These are phyloP conservation scores for Drosophila fuyamai DNA, from an alignment of 1,140 invertebrate genomes.

Conservation along the genomic window DNA sequence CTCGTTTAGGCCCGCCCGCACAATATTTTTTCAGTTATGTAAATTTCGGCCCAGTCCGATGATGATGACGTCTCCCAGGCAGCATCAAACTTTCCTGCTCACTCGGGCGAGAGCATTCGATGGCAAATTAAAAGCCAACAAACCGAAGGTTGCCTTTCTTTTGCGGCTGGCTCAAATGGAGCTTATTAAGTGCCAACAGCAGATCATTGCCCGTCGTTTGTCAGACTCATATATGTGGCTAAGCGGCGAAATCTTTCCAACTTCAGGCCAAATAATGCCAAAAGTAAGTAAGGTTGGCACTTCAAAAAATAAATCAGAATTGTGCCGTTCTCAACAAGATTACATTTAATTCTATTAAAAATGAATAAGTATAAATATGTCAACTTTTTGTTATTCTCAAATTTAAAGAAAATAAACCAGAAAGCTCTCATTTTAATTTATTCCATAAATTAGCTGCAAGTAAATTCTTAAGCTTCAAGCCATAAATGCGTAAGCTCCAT, in stretches of 20 bases:
- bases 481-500: background rate
- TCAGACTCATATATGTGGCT: conserved; percentile 15
- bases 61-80: conserved; percentile 15
- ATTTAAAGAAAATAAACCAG: background rate
- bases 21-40: conserved; percentile 63
- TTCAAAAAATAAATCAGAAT: background rate
- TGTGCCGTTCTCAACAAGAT: too few species aligned
- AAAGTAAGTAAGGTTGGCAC: conserved; percentile 5
- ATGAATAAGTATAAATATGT: background rate
- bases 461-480: background rate
- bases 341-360: background rate
- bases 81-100: conserved; percentile 29
- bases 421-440: too few species aligned
- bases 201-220: conserved; percentile 42
- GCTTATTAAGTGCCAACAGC: conserved; percentile 51
- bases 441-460: background rate
- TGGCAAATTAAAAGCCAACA: conserved; percentile 54
- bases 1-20: conserved; percentile 48
- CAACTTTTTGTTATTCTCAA: background rate
- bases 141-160: conserved; percentile 33
- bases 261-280: background rate
- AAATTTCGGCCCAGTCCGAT: conserved; percentile 42
- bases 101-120: conserved; percentile 38
- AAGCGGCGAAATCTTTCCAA: background rate
- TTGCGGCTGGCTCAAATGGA: conserved; percentile 41